Conservation (phyloP, 2,888 invertebrate species). For the Lomographa bimaculata region DNA sequence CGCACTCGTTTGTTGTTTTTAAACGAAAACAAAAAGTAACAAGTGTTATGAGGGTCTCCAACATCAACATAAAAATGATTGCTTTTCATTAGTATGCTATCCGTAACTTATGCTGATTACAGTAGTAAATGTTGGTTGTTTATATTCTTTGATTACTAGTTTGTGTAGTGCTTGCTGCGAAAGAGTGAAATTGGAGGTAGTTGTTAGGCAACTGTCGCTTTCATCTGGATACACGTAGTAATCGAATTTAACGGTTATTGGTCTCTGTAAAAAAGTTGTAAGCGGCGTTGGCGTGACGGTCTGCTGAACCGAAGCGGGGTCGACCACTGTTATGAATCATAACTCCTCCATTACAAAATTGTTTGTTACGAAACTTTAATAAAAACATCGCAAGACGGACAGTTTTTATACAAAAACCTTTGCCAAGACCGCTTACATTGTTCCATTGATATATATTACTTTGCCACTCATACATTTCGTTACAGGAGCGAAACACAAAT, state of each 20-base stretch:
- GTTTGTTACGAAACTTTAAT: conserved; percentile 23
- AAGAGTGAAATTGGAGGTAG: conserved; percentile 33
- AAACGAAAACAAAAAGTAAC: too few relatives aligned
- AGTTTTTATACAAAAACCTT: too few relatives aligned
- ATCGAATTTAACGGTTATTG: conserved; percentile 77
- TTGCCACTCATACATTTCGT: not conserved
- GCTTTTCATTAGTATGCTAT: too few relatives aligned
- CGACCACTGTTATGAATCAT: conserved; percentile 34
- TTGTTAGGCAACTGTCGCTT: conserved; percentile 61
- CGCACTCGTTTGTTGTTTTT: too few relatives aligned
- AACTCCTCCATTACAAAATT: conserved; percentile 28
- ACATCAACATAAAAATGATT: too few relatives aligned
- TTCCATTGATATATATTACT: too few relatives aligned
- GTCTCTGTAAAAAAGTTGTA: conserved; percentile 54
- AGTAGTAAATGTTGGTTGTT: too few relatives aligned
- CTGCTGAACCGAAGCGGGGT: conserved; percentile 52
- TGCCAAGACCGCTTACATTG: too few relatives aligned
- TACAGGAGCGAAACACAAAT: conserved; percentile 22
- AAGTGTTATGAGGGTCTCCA: too few relatives aligned
- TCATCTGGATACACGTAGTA: conserved; percentile 64
- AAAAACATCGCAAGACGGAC: conserved; percentile 4
- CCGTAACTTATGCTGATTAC: too few relatives aligned
- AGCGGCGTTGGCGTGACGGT: conserved; percentile 44
- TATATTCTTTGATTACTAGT: too few relatives aligned
- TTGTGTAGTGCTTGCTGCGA: conserved; percentile 2